Base-by-base conservation (phyloP, 2,797 vertebrate genomes). In the Ptychadena robeensis region DNA sequence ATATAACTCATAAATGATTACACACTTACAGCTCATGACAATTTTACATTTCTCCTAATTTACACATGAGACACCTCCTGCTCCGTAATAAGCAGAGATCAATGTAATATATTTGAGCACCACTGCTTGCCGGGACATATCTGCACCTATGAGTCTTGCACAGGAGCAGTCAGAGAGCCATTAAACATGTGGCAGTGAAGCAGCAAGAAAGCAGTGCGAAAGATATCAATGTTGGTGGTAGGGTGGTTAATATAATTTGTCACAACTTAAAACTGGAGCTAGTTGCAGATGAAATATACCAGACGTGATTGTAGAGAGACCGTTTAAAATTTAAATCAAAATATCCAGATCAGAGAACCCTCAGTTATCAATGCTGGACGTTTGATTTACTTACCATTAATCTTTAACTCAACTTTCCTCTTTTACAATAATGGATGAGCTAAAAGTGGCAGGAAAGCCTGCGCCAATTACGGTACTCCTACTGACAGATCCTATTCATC, bases 21-120 rank as follows among this genome's bases (percentile, higher is more conserved):
- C 25, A 61, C 25, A 53, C 44, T 61, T 25, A 10, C 59, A 61
- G 28, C 28, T 12, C 59, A 61, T 61, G 59, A 61, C 59, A 61
- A 61, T 25, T 25, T 61, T n/a, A n/a, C 27, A 61, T 61, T 61
- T 61, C n/a, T 61, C 59, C 59, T 61, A 61, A 61, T 61, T 61
- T 61, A 61, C 25, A 27, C 59, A 61, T 61, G 59, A 28, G 59
- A 61, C 28, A 61, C 28, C 7, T n/a, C 59, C 11, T 27, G 2
- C 11, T 61, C 25, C 28, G 9, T 28, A 61, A n/a, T n/a, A n/a
- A n/a, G n/a, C 25, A 61, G 59, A 28, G 59, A 61, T 61, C 25
- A 61, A 61, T 61, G 59, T 61, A 61, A 61, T 61, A 61, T 11
- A 61, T 61, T n/a, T 4, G 59, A 61, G 59, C n/a, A 61, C 27